Evolutionary conservation across 2,113 vertebrate genomes (phyloP).

Genomic region (Siniperca chuatsi): DNA sequence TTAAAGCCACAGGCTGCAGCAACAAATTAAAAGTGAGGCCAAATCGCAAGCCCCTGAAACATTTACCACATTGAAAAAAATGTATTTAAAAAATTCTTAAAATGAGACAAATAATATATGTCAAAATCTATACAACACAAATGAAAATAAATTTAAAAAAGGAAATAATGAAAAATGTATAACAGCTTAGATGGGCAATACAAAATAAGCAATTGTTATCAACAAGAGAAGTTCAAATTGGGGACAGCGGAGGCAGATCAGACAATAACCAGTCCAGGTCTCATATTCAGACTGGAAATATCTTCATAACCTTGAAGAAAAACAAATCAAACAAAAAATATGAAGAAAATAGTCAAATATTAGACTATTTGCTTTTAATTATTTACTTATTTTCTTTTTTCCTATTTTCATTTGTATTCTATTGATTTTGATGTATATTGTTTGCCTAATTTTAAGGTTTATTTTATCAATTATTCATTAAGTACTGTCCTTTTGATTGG

Average conservation of each 20-base stretch:
- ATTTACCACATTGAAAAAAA: background rate
- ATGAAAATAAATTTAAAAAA: background rate
- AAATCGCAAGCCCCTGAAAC: background rate
- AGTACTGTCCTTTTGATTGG: background rate
- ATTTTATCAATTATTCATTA: background rate
- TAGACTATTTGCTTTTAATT: background rate
- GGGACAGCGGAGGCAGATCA: background rate
- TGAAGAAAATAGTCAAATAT: slow-evolving; percentile 2
- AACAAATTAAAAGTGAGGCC: background rate
- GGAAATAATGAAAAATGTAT: too few species aligned
- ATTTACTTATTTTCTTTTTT: background rate
- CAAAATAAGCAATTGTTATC: background rate
- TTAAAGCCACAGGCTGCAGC: background rate
- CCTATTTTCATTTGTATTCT: background rate
- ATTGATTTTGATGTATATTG: background rate
- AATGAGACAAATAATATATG: background rate
- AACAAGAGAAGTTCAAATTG: background rate
- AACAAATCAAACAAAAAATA: background rate
- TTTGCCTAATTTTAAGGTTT: background rate
- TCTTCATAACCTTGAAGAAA: background rate
- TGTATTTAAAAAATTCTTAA: background rate
- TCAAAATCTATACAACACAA: background rate
- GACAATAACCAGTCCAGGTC: background rate
- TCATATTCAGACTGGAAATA: background rate
- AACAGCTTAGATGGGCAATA: background rate